These are phyloP conservation scores for Carposina sasakii DNA, from an alignment of 1,140 invertebrate species.

Conservation along the genomic window DNA sequence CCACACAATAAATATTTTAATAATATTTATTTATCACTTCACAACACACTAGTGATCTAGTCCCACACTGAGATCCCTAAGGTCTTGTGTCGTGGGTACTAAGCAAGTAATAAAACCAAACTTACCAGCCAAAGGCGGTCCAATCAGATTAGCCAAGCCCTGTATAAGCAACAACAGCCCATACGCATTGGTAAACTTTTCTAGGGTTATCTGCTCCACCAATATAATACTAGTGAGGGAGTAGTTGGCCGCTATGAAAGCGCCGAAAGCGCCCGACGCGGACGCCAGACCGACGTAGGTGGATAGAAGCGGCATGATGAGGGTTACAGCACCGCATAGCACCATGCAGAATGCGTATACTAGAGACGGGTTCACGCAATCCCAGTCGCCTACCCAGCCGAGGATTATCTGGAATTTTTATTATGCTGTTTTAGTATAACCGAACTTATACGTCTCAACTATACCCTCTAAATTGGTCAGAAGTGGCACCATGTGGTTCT, in stretches of 20 bases:
- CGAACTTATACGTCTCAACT: no score
- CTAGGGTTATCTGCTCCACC: constrained; percentile 87
- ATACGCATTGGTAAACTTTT: constrained; percentile 92
- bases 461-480: no score
- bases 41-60: no score
- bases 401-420: constrained; percentile 86
- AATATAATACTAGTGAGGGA: constrained; percentile 89
- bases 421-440: no score
- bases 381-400: constrained; percentile 89
- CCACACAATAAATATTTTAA: no score
- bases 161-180: constrained; percentile 90
- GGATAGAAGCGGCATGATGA: constrained; percentile 78
- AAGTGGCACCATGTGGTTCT: no score
- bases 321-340: constrained; percentile 81
- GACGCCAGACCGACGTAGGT: constrained; percentile 77
- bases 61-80: no score
- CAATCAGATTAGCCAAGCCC: constrained; percentile 89
- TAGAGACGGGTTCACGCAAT: constrained; percentile 81
- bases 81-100: no score
- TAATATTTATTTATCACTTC: no score
- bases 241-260: constrained; percentile 91
- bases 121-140: constrained; percentile 88
- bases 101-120: constrained; percentile 5
- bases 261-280: constrained; percentile 83
- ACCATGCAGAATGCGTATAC: constrained; percentile 87